Evolutionary conservation across 2,797 vertebrate species (phyloP).

Genomic region (Lepilemur septentrionalis): DNA sequence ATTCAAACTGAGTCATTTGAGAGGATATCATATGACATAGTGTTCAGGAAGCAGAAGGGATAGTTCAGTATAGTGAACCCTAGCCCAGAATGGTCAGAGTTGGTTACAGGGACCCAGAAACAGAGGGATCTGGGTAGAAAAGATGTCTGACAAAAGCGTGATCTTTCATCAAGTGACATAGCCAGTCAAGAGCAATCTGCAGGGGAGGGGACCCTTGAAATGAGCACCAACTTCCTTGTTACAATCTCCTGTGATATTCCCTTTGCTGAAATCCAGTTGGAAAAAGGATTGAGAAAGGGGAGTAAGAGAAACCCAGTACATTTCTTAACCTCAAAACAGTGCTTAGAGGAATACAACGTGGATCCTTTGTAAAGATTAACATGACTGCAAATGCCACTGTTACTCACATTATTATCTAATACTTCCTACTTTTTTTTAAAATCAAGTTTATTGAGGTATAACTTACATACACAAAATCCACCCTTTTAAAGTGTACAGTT

Average conservation of each 20-base stretch:
- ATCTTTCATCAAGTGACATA: background rate
- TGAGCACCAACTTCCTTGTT: background rate
- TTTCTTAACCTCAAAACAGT: background rate
- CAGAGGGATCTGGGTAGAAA: background rate
- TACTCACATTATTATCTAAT: background rate
- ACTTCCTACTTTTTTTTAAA: background rate
- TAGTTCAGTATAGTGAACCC: background rate
- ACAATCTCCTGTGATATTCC: background rate
- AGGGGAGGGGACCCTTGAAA: background rate
- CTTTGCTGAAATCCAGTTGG: background rate
- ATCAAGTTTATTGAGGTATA: background rate
- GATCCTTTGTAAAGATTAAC: background rate
- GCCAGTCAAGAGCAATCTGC: background rate
- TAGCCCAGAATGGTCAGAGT: background rate
- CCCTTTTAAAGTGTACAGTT: background rate
- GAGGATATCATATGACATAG: background rate
- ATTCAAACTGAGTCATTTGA: background rate
- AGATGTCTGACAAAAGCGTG: background rate
- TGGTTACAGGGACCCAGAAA: background rate
- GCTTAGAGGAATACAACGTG: background rate
- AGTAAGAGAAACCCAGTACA: background rate
- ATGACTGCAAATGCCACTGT: background rate
- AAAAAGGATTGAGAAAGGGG: background rate
- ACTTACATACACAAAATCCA: background rate
- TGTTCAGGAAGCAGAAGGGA: background rate